Conservation (phyloP, 2,113 vertebrate species). For the Hucho hucho region DNA sequence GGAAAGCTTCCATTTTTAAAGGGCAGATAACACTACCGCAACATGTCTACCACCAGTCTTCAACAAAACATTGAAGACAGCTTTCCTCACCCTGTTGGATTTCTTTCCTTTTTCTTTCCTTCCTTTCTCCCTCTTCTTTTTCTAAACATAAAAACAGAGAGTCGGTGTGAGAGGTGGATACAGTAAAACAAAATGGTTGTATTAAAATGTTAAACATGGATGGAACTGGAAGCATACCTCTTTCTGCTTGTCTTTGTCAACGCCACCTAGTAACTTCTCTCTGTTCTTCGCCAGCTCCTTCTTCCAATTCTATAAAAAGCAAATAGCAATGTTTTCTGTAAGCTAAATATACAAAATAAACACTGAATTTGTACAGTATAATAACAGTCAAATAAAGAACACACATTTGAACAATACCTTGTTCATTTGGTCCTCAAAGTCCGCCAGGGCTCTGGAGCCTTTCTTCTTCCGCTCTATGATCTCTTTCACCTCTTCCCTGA, state of each 20-base stretch:
- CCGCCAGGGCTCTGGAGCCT: slow-evolving; percentile 92
- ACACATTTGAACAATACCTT: slow-evolving; percentile 72
- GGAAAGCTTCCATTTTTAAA: background rate
- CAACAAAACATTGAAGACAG: slow-evolving; percentile 68
- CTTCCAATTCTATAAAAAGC: slow-evolving; percentile 87
- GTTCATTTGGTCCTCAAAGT: slow-evolving; percentile 99
- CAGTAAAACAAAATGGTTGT: background rate
- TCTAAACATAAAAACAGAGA: slow-evolving; percentile 78
- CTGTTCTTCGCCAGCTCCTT: slow-evolving; percentile 94
- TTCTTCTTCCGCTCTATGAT: slow-evolving; percentile 99
- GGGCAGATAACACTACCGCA: background rate
- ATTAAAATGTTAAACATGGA: background rate
- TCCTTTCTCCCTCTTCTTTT: slow-evolving; percentile 94
- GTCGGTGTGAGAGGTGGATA: background rate
- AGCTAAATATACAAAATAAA: no score
- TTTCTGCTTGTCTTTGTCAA: slow-evolving; percentile 70
- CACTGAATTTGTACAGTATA: no score
- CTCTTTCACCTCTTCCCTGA: slow-evolving; percentile 97
- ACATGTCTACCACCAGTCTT: background rate
- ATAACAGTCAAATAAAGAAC: background rate
- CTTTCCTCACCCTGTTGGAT: slow-evolving; percentile 97
- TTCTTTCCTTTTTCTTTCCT: slow-evolving; percentile 93
- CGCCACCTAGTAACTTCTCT: slow-evolving; percentile 83
- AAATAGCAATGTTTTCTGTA: background rate
- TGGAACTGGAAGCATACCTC: slow-evolving; percentile 66